Conservation (phyloP, 2,797 vertebrate species). For the Loriculus beryllinus region DNA sequence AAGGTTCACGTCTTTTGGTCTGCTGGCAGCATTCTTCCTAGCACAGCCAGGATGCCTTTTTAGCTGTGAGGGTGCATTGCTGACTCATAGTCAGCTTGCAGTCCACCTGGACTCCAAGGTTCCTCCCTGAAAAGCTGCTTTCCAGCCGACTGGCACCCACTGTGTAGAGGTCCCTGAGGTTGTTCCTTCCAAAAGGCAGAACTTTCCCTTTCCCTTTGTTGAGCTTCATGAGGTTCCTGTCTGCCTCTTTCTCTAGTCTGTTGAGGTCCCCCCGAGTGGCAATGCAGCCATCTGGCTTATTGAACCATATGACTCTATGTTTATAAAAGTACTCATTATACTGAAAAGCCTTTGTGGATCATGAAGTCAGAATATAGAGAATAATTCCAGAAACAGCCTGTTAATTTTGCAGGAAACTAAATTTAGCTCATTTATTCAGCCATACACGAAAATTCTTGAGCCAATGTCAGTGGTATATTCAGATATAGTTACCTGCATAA, state of each 20-base stretch:
- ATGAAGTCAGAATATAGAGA: background rate
- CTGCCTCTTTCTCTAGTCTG: background rate
- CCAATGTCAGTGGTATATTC: background rate
- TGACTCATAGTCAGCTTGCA: rapidly evolving
- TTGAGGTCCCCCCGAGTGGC: background rate
- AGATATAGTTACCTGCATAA: background rate
- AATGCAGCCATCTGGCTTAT: background rate
- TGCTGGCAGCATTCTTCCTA: background rate
- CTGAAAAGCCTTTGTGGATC: background rate
- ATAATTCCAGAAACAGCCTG: background rate
- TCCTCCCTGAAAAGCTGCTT: background rate
- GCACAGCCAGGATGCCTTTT: background rate
- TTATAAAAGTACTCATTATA: conserved; percentile 22
- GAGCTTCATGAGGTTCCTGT: background rate
- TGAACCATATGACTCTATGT: background rate
- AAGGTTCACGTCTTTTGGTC: background rate
- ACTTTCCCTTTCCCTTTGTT: background rate
- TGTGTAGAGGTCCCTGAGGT: background rate
- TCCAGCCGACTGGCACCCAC: rapidly evolving
- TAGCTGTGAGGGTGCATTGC: background rate
- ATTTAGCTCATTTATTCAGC: background rate
- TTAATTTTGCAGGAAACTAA: background rate
- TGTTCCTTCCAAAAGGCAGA: background rate
- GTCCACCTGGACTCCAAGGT: background rate
- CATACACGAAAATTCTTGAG: background rate